Base-by-base conservation (phyloP, 1,140 invertebrate genomes). In the Frieseomelitta varia region DNA sequence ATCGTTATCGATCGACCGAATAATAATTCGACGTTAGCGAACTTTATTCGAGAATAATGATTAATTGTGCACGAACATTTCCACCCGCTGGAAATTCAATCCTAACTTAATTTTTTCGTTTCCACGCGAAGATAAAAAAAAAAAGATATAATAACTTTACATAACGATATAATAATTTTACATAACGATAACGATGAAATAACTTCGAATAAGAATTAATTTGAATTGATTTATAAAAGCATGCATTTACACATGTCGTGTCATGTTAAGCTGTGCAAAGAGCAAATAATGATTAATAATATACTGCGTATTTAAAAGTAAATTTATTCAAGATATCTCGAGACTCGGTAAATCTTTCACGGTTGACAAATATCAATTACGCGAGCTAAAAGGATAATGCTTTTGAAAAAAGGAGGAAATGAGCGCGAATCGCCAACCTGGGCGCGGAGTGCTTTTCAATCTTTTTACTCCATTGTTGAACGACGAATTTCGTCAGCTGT, bases 401-500 rank as follows among this genome's bases (percentile, higher is more conserved):
- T 53, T 71, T 30, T 6, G 55, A 27, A 12, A 53, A n/a, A 71
- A 34, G 56, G 14, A 71, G 30, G 19, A 61, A 71, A 84, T 47
- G 10, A 53, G 17, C 53, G n/a, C 11, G 27, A n/a, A 84, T 69
- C 27, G 34, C 27, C 53, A 61, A 27, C 2, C 21, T 15, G 47
- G 30, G 63, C 39, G 30, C 30, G 55, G 19, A 68, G 39, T 53
- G 56, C 67, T 83, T 78, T 83, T 69, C 58, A 80, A 77, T 85
- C 80, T 61, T 88, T 85, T 84, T 63, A 71, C 77, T 34, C 81
- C 53, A 83, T 87, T 86, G 85, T 90, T 55, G 39, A 65, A 27
- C 83, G 79, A 85, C 55, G 86, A 84, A 85, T 88, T 91, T 91
- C 84, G 85, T 77, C 89, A 85, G 55, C 81, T 24, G 56, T 19